phyloP scores from a whole-genome alignment of 2,113 vertebrate species.

The Amia ocellicauda region DNA sequence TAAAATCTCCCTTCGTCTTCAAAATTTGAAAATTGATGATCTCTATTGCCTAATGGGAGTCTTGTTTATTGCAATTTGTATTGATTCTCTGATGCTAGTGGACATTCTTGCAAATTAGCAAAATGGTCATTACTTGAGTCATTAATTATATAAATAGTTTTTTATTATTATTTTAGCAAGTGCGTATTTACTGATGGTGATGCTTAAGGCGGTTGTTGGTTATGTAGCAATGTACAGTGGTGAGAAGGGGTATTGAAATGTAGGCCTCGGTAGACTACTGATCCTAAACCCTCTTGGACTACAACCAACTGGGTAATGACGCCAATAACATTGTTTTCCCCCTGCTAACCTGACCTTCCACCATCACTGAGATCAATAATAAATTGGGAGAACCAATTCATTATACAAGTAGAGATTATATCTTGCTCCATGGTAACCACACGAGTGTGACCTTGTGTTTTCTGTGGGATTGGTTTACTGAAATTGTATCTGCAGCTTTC shows the following conservation, averaged over 20 bases:
- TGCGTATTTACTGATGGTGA: too few species aligned
- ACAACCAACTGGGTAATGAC: neutral
- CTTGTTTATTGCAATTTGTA: neutral
- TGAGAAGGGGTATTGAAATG: too few species aligned
- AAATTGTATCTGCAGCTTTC: slow-evolving; percentile 17
- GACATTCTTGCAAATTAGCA: slow-evolving; percentile 34
- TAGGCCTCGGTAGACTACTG: too few species aligned
- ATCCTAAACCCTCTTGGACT: neutral
- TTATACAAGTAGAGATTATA: neutral
- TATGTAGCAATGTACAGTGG: too few species aligned
- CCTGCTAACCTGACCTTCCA: neutral
- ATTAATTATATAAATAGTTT: too few species aligned
- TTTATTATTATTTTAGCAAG: too few species aligned
- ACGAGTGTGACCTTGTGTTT: slow-evolving; percentile 3
- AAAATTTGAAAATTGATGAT: slow-evolving; percentile 9
- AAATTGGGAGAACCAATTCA: slow-evolving; percentile 1
- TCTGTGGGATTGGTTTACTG: neutral
- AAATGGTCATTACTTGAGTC: slow-evolving; percentile 41
- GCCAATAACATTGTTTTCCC: neutral
- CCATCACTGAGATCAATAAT: slow-evolving; percentile 1
- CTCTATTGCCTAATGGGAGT: slow-evolving; percentile 3
- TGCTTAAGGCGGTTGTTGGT: too few species aligned
- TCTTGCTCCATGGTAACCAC: slow-evolving; percentile 2
- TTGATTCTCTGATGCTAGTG: slow-evolving; percentile 1
- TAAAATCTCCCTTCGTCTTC: neutral